phyloP scores from a whole-genome alignment of 2,888 invertebrate genomes.

The Melieria omissa region DNA sequence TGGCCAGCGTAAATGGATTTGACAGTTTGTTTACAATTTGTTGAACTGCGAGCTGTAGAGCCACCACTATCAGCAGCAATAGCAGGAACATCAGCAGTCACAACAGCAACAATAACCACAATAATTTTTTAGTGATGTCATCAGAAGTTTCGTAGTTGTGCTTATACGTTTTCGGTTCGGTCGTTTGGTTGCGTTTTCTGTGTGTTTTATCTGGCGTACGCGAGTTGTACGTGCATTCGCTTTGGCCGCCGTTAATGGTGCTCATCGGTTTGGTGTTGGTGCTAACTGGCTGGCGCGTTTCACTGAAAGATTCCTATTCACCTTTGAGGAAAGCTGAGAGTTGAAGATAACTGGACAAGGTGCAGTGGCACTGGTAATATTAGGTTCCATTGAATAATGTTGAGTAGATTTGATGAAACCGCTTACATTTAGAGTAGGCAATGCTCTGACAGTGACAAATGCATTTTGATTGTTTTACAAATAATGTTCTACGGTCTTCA shows the following conservation, averaged over 20 bases:
- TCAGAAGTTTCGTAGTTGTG: slow-evolving; percentile 61
- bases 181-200: slow-evolving; percentile 42
- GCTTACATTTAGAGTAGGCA: too few relatives aligned
- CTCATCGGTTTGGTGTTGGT: too few relatives aligned
- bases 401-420: too few relatives aligned
- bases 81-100: slow-evolving; percentile 31
- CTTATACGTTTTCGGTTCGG: slow-evolving; percentile 41
- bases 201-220: slow-evolving; percentile 25
- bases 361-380: background rate
- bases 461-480: too few relatives aligned
- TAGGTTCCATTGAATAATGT: too few relatives aligned
- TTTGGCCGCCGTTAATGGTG: background rate
- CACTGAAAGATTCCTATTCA: background rate
- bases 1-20: slow-evolving; percentile 32
- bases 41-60: slow-evolving; percentile 16
- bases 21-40: slow-evolving; percentile 65
- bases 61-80: slow-evolving; percentile 21
- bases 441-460: too few relatives aligned
- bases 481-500: too few relatives aligned
- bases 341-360: background rate
- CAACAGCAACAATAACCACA: slow-evolving; percentile 40
- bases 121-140: slow-evolving; percentile 64
- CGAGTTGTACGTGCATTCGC: background rate
- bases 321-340: background rate
- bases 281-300: background rate